Percentiles rank a stretch among this genome's conserved stretches.
phyloP scores from a whole-genome alignment of 2,888 invertebrate species.

The Patella depressa region DNA sequence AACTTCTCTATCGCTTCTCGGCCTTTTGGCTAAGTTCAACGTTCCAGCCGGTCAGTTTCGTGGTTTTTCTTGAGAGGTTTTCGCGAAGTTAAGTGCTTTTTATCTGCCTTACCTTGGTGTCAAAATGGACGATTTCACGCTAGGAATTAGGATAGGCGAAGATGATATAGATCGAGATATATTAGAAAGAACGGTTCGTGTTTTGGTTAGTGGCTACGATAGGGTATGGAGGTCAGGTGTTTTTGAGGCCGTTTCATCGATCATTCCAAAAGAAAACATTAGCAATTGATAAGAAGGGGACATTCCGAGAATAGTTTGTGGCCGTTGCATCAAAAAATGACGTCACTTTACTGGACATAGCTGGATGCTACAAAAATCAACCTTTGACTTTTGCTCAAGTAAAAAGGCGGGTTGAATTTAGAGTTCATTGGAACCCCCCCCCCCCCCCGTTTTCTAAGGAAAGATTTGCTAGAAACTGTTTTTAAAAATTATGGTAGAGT shows the following conservation, averaged over 20 bases:
- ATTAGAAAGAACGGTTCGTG: too few relatives aligned
- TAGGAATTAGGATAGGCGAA: too few relatives aligned
- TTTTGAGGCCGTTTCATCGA: too few relatives aligned
- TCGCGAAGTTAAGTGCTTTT: too few relatives aligned
- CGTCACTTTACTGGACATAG: neutral
- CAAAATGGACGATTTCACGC: rapidly evolving
- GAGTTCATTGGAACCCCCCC: neutral
- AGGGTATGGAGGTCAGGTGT: too few relatives aligned
- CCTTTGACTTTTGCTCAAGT: neutral
- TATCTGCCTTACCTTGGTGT: too few relatives aligned
- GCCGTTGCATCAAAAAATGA: neutral
- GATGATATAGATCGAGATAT: too few relatives aligned
- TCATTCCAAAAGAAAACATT: neutral
- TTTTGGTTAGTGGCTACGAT: too few relatives aligned
- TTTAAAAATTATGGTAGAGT: neutral
- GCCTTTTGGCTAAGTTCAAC: too few relatives aligned
- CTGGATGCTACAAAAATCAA: neutral
- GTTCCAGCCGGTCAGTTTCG: too few relatives aligned
- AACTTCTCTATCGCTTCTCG: too few relatives aligned
- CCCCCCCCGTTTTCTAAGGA: neutral
- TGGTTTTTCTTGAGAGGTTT: too few relatives aligned
- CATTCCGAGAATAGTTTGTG: neutral
- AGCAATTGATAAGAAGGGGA: neutral
- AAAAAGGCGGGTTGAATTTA: neutral
- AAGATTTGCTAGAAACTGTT: rapidly evolving